These are phyloP conservation scores for Artemia franciscana DNA, from an alignment of 1,140 invertebrate species.

Conservation along the genomic window DNA sequence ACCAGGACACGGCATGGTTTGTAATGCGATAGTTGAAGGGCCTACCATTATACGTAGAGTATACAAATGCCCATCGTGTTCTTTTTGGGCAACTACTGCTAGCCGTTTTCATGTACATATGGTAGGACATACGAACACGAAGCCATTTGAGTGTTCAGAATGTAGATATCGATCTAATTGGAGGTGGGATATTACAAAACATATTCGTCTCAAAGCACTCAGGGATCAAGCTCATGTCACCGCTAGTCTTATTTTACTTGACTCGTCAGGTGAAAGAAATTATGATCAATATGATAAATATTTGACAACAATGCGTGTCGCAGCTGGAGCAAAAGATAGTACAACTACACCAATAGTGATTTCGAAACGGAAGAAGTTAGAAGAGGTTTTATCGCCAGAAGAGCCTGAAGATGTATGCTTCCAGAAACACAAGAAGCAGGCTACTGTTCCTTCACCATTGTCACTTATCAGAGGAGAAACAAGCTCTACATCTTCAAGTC, in stretches of 20 bases:
- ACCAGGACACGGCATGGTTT: constrained; percentile 26
- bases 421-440: too few relatives aligned
- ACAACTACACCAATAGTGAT: not conserved
- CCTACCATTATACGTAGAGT: constrained; percentile 31
- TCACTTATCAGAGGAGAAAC: not conserved
- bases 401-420: too few relatives aligned
- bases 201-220: constrained; percentile 66
- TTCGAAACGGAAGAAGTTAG: not conserved
- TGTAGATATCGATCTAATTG: constrained; percentile 54
- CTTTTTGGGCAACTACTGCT: constrained; percentile 66
- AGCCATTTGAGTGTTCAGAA: constrained; percentile 80
- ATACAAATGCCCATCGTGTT: constrained; percentile 70
- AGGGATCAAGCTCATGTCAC: constrained; percentile 44
- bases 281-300: constrained; percentile 80
- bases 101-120: constrained; percentile 78
- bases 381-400: too few relatives aligned
- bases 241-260: constrained; percentile 61
- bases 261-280: constrained; percentile 67
- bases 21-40: constrained; percentile 19
- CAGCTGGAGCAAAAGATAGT: constrained; percentile 1
- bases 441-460: not conserved
- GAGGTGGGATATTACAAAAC: constrained; percentile 78
- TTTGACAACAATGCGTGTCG: constrained; percentile 39
- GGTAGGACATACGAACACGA: constrained; percentile 69
- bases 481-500: too few relatives aligned